Evolutionary conservation across 2,797 vertebrate species (phyloP), one percentile per base, ranked within the genome.

Genomic region (Scarus forsteni): DNA sequence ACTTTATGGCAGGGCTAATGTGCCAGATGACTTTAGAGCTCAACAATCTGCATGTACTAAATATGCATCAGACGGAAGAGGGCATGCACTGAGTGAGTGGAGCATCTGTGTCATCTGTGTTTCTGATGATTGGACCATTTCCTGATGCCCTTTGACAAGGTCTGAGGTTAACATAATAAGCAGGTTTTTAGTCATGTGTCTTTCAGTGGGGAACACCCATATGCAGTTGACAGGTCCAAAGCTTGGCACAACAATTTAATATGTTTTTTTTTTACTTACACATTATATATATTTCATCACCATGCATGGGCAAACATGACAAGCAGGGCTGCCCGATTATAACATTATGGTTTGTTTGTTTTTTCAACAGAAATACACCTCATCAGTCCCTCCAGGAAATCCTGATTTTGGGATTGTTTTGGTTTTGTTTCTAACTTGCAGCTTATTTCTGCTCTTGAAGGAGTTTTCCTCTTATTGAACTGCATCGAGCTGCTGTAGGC

Each of bases 51-150:
- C 81, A 82, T 66, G 75, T 80, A 52, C 62, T 81, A 85, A 83
- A 90, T 81, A 88, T 90, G 86, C 83, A 92, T 91, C 80, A 87
- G 79, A 69, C 80, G 69, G 73, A 73, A 66, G 64, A 77, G 62
- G 75, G 57, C 73, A 64, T 83, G 77, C 60, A 53, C 68, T 58
- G 59, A 53, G 65, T 55, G 52, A 49, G 73, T 70, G 60, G 67
- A 75, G 75, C 86, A 88, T 92, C 81, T 88, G 79, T 72, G 73
- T 58, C 63, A 39, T 58, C 61, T 80, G 85, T 87, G 79, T 88
- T 80, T 80, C 75, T 50, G 50, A 60, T 76, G 88, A 90, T 74
- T 76, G 79, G 85, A 63, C 60, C 58, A 38, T 81, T 81, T 86
- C 64, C 66, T 79, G 75, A 87, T 84, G 71, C 85, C 78, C 69